Evolutionary conservation across 2,888 invertebrate genomes (phyloP).

Genomic region (Sesia bembeciformis): DNA sequence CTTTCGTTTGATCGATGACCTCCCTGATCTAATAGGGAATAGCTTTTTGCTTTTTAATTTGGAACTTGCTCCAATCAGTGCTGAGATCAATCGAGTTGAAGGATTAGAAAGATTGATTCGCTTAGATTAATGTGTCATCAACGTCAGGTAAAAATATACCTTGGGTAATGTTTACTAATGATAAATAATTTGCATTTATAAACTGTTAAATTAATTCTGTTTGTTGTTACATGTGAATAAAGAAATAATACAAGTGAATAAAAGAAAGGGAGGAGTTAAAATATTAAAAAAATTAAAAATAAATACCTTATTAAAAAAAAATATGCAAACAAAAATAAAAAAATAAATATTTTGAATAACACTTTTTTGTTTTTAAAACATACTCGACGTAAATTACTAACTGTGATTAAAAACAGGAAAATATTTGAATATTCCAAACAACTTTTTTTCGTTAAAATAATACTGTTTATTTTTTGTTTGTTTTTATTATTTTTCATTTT

Average conservation of each 20-base stretch:
- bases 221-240: no score
- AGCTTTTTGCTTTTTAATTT: not conserved
- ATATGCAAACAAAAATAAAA: not conserved
- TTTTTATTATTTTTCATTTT: no score
- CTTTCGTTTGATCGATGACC: constrained; percentile 19
- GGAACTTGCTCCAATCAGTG: not conserved
- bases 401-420: not conserved
- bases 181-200: no score
- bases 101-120: not conserved
- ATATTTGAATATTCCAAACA: no score
- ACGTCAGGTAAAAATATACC: no score
- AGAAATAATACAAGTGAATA: no score
- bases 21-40: not conserved
- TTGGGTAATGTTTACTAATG: no score
- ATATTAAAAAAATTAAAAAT: no score
- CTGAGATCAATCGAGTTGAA: constrained; percentile 2
- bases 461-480: no score
- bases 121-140: not conserved
- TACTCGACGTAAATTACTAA: not conserved
- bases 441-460: no score
- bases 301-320: not conserved
- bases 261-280: no score
- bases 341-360: not conserved
- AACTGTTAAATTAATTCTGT: no score
- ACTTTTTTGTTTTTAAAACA: not conserved